phyloP scores from a whole-genome alignment of 2,888 invertebrate species.

The Teinopalpus imperialis region DNA sequence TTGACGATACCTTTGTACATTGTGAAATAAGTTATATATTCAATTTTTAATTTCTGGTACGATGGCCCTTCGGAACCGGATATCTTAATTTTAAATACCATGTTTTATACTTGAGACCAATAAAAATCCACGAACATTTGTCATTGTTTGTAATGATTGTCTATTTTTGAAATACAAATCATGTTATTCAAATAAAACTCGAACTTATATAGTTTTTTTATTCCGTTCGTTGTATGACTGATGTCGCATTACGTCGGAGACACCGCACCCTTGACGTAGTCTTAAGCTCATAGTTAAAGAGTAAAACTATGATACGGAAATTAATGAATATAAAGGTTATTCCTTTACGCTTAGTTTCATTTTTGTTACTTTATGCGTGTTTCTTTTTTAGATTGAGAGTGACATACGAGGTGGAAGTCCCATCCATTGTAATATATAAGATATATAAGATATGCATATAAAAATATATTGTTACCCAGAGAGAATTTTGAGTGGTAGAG shows the following conservation, averaged over 20 bases:
- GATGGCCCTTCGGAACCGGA: constrained; percentile 16
- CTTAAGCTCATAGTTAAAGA: constrained; percentile 64
- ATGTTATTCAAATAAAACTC: constrained; percentile 6
- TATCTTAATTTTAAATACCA: constrained; percentile 3
- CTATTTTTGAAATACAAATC: constrained; percentile 13
- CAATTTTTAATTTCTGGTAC: too few species aligned
- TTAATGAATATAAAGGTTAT: constrained; percentile 79
- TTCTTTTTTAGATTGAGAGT: too few species aligned
- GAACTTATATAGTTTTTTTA: constrained; percentile 11
- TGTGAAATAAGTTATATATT: too few species aligned
- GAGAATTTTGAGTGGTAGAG: too few species aligned
- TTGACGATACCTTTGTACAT: too few species aligned
- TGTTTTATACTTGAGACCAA: constrained; percentile 26
- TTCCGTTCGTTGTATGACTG: constrained; percentile 8
- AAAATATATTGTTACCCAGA: too few species aligned
- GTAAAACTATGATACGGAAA: constrained; percentile 68
- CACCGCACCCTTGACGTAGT: constrained; percentile 50
- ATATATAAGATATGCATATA: too few species aligned
- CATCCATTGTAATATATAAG: too few species aligned
- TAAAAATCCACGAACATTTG: constrained; percentile 18
- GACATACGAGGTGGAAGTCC: too few species aligned
- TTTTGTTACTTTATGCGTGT: too few species aligned
- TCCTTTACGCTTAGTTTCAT: constrained; percentile 63
- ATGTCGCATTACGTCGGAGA: constrained; percentile 9
- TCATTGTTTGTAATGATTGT: constrained; percentile 19